Conservation (phyloP, 1,140 invertebrate genomes). For the Drosophila ananassae region DNA sequence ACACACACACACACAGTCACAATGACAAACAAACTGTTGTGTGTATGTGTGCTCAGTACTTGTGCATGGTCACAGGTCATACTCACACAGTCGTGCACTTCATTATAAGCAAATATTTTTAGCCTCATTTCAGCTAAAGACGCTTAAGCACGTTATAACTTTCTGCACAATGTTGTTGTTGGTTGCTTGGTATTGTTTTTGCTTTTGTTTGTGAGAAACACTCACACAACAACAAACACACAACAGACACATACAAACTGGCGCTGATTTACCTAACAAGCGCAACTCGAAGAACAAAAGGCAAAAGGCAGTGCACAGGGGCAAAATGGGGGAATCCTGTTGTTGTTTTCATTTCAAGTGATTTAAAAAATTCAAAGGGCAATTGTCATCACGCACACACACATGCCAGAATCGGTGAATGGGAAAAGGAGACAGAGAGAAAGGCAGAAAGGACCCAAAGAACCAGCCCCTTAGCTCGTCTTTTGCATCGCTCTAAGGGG, state of each 20-base stretch:
- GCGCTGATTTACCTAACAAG: conserved; percentile 80
- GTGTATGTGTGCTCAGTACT: conserved; percentile 12
- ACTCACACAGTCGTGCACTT: conserved; percentile 63
- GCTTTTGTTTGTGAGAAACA: conserved; percentile 36
- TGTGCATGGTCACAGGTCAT: conserved; percentile 56
- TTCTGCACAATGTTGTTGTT: conserved; percentile 44
- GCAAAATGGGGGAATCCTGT: conserved; percentile 41
- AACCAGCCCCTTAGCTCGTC: conserved; percentile 57
- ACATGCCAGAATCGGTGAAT: conserved; percentile 19
- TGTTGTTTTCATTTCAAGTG: conserved; percentile 82
- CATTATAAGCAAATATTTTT: conserved; percentile 77
- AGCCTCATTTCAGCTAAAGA: conserved; percentile 80
- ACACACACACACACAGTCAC: conserved; percentile 22
- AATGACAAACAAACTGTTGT: conserved; percentile 19
- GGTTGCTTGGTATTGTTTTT: conserved; percentile 43
- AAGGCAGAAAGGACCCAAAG: conserved; percentile 25
- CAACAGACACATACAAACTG: conserved; percentile 30
- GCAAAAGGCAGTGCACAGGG: conserved; percentile 32
- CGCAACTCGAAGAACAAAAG: conserved; percentile 66
- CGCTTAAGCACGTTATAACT: conserved; percentile 80
- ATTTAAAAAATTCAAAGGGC: conserved; percentile 83
- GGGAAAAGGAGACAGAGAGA: background rate
- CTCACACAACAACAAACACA: conserved; percentile 15
- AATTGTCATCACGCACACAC: conserved; percentile 68
- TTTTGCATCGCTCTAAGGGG: conserved; percentile 53